These are phyloP conservation scores for Lycaena phlaeas DNA, from an alignment of 2,888 invertebrate genomes.

Conservation along the genomic window DNA sequence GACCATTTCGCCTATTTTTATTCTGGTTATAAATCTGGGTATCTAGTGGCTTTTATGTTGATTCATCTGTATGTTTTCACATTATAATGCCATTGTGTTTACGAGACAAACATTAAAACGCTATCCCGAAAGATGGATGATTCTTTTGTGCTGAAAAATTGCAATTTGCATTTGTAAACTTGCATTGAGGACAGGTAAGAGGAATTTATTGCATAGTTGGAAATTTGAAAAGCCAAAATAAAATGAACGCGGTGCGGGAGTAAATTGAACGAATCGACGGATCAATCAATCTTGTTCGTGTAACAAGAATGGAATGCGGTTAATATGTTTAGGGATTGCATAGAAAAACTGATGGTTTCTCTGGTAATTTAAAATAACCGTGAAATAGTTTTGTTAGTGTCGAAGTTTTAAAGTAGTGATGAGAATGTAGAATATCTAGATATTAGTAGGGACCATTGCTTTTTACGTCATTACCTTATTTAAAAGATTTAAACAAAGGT, in stretches of 20 bases:
- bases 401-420: no score
- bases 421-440: no score
- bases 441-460: no score
- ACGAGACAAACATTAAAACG: slow-evolving; percentile 19
- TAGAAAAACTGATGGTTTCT: not conserved
- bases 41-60: slow-evolving; percentile 32
- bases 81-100: slow-evolving; percentile 21
- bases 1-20: slow-evolving; percentile 60
- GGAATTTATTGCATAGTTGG: slow-evolving; percentile 9
- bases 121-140: slow-evolving; percentile 15
- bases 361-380: slow-evolving; percentile 1
- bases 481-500: no score
- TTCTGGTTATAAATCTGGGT: slow-evolving; percentile 58
- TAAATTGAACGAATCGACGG: slow-evolving; percentile 7
- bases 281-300: slow-evolving; percentile 6
- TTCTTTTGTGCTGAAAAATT: slow-evolving; percentile 18
- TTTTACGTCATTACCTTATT: no score
- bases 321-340: slow-evolving; percentile 1
- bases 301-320: slow-evolving; percentile 5
- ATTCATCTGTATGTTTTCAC: slow-evolving; percentile 24
- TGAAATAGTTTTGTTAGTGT: not conserved
- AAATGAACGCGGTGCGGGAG: slow-evolving; percentile 2
- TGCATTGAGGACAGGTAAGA: slow-evolving; percentile 16
- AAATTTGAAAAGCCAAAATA: slow-evolving; percentile 7
- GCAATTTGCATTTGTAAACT: slow-evolving; percentile 18